phyloP scores from a whole-genome alignment of 2,113 vertebrate genomes.

The Scophthalmus maximus region DNA sequence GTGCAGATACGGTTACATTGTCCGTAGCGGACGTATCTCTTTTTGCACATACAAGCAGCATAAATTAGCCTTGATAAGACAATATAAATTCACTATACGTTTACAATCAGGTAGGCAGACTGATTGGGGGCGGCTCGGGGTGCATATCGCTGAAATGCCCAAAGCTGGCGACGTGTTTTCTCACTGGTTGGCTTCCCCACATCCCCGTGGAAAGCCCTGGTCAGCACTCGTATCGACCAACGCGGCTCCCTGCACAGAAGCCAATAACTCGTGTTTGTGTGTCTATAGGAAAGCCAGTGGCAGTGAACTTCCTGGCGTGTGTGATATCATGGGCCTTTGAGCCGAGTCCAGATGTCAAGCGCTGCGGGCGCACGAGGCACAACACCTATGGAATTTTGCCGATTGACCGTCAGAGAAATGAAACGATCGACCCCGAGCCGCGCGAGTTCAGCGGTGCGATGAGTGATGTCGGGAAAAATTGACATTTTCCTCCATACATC shows the following conservation, averaged over 20 bases:
- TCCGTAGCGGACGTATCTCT: too few relatives aligned
- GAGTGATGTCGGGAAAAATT: too few relatives aligned
- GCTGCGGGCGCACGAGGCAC: slow-evolving; percentile 9
- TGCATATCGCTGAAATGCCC: not conserved
- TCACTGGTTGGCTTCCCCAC: not conserved
- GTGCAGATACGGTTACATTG: too few relatives aligned
- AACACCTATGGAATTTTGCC: not conserved
- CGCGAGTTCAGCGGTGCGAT: too few relatives aligned
- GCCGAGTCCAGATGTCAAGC: slow-evolving; percentile 21
- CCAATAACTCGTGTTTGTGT: slow-evolving; percentile 19
- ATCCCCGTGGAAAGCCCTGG: not conserved
- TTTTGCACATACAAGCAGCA: too few relatives aligned
- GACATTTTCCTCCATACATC: too few relatives aligned
- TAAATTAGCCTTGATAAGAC: too few relatives aligned
- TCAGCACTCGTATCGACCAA: slow-evolving; percentile 50
- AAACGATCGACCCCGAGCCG: too few relatives aligned
- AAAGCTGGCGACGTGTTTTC: not conserved
- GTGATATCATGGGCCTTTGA: slow-evolving; percentile 15
- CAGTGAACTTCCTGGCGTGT: slow-evolving; percentile 24
- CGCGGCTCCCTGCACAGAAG: slow-evolving; percentile 21
- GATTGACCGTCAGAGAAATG: too few relatives aligned
- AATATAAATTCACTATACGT: too few relatives aligned
- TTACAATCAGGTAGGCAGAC: not conserved
- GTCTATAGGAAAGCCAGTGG: not conserved
- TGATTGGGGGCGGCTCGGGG: not conserved